Evolutionary conservation across 2,888 invertebrate species (phyloP).

Genomic region (Ormyrus pomaceus): DNA sequence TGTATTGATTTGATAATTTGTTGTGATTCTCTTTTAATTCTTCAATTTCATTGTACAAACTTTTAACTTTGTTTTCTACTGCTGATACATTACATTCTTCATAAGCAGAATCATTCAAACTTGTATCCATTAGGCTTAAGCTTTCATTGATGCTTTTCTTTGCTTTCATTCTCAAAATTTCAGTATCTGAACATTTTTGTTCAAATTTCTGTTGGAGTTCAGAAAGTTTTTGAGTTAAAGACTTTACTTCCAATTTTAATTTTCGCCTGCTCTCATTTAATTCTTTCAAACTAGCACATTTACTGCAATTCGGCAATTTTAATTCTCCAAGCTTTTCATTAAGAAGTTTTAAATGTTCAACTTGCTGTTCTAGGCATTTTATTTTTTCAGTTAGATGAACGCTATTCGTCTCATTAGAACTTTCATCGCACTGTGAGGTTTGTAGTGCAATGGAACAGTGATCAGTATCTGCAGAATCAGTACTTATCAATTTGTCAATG

Average conservation of each 20-base stretch:
- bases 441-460: conserved; percentile 1
- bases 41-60: conserved; percentile 60
- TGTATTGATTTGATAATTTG: conserved; percentile 59
- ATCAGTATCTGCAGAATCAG: conserved; percentile 3
- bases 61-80: conserved; percentile 66
- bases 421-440: neutral
- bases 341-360: conserved; percentile 60
- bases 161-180: conserved; percentile 64
- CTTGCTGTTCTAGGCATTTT: conserved; percentile 59
- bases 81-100: conserved; percentile 64
- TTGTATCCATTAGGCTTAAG: conserved; percentile 58
- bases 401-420: conserved; percentile 8
- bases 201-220: conserved; percentile 66
- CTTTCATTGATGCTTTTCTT: conserved; percentile 63
- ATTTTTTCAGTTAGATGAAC: conserved; percentile 54
- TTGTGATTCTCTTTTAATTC: conserved; percentile 63
- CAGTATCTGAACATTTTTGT: conserved; percentile 63
- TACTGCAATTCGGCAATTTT: conserved; percentile 64
- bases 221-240: conserved; percentile 61
- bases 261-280: conserved; percentile 63
- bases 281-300: conserved; percentile 65
- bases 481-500: conserved; percentile 16
- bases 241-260: conserved; percentile 65
- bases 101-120: conserved; percentile 61
- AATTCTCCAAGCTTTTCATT: conserved; percentile 66